phyloP scores from a whole-genome alignment of 2,113 vertebrate genomes.

The Geothlypis trichas region DNA sequence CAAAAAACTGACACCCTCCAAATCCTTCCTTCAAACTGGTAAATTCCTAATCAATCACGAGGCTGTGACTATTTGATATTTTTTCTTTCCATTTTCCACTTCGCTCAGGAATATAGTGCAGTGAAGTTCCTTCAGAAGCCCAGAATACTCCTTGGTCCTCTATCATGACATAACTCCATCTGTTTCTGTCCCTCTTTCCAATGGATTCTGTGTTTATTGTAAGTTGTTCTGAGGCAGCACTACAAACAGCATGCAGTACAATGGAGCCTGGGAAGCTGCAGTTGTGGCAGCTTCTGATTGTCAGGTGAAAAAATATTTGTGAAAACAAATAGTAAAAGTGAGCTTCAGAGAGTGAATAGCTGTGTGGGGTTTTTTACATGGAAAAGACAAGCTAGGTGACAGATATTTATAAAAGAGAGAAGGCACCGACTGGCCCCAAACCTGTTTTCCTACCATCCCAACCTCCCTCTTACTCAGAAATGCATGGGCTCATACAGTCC shows the following conservation, averaged over 20 bases:
- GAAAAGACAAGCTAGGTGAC: background rate
- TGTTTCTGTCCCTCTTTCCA: background rate
- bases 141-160: background rate
- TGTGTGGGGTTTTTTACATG: background rate
- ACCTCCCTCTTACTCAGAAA: background rate
- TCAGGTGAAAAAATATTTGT: background rate
- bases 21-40: background rate
- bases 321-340: constrained; percentile 26
- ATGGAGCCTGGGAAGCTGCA: constrained; percentile 8
- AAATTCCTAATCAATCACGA: background rate
- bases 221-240: background rate
- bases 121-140: background rate
- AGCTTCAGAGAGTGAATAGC: background rate
- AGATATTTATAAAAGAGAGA: background rate
- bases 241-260: background rate
- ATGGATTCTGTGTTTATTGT: constrained; percentile 11
- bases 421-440: background rate
- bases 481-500: background rate
- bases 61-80: background rate
- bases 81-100: background rate
- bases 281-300: constrained; percentile 8
- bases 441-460: background rate
- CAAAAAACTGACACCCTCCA: background rate
- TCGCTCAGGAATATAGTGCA: background rate
- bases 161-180: background rate